Conservation (phyloP, 2,888 invertebrate genomes). For the Heliconius sara region DNA sequence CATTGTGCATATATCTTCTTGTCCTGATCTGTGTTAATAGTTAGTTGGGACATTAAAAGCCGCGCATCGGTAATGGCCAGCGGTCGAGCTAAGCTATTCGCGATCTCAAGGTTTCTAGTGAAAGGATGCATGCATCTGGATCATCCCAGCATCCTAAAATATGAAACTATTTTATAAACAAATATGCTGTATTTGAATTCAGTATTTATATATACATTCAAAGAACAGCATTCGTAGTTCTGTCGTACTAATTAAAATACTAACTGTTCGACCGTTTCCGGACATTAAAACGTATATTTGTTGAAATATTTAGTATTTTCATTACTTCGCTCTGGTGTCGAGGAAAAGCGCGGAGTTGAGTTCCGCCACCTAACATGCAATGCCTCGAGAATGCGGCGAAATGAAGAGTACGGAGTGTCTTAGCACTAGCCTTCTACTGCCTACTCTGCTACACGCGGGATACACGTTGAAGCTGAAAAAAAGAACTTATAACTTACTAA, state of each 20-base stretch:
- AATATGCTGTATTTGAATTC: too few relatives aligned
- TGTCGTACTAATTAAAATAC: not conserved
- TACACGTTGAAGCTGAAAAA: too few relatives aligned
- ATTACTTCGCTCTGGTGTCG: too few relatives aligned
- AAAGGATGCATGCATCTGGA: slow-evolving; percentile 81
- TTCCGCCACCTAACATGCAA: too few relatives aligned
- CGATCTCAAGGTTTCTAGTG: slow-evolving; percentile 77
- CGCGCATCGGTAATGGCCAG: slow-evolving; percentile 76
- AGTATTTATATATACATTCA: too few relatives aligned
- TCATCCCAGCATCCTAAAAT: slow-evolving; percentile 67
- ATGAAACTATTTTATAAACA: slow-evolving; percentile 41
- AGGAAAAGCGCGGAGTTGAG: too few relatives aligned
- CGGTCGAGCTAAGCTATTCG: slow-evolving; percentile 65
- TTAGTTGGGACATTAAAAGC: slow-evolving; percentile 73
- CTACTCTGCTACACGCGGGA: too few relatives aligned
- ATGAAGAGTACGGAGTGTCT: too few relatives aligned
- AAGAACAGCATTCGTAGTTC: too few relatives aligned
- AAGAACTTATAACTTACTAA: too few relatives aligned
- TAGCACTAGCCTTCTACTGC: too few relatives aligned
- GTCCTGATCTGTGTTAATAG: slow-evolving; percentile 78
- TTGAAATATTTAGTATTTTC: slow-evolving; percentile 18
- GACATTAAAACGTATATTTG: slow-evolving; percentile 39
- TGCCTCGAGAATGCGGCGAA: too few relatives aligned
- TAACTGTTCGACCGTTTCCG: not conserved
- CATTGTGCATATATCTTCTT: slow-evolving; percentile 66